These are phyloP conservation scores for Platygyra sinensis DNA, from an alignment of 64 coral and sea anemone species.

Conservation along the genomic window DNA sequence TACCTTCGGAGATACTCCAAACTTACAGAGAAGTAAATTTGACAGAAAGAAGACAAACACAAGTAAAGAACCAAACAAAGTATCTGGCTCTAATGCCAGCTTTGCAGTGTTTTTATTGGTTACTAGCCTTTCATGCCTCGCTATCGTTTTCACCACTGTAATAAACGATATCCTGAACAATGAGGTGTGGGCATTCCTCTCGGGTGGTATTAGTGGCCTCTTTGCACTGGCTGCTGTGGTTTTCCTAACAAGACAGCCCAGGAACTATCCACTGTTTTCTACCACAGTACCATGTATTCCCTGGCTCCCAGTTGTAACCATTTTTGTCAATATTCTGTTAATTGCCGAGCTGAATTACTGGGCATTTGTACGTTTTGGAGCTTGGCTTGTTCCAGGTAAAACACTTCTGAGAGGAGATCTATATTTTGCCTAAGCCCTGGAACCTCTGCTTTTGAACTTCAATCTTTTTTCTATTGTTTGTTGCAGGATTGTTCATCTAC, in stretches of 20 bases:
- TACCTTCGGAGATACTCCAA: neutral
- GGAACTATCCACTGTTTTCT: conserved; percentile 17
- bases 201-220: neutral
- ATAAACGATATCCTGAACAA: neutral
- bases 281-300: conserved; percentile 47
- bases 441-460: neutral
- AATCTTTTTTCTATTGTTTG: neutral
- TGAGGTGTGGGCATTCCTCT: conserved; percentile 23
- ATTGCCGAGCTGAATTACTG: conserved; percentile 33
- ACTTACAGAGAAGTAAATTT: neutral
- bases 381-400: conserved; percentile 40
- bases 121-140: neutral
- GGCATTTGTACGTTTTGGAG: conserved; percentile 37
- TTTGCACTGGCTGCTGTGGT: neutral
- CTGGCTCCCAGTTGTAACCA: conserved; percentile 32
- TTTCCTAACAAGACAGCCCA: conserved; percentile 28
- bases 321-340: conserved; percentile 25
- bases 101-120: conserved; percentile 20
- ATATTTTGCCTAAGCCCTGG: neutral
- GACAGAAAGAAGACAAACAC: neutral
- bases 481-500: neutral
- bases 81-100: neutral
- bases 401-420: neutral
- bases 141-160: neutral
- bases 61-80: neutral